Percentiles rank a stretch among this genome's conserved stretches.
phyloP scores from a whole-genome alignment of 2,888 invertebrate species.

The Exocentrus adspersus region DNA sequence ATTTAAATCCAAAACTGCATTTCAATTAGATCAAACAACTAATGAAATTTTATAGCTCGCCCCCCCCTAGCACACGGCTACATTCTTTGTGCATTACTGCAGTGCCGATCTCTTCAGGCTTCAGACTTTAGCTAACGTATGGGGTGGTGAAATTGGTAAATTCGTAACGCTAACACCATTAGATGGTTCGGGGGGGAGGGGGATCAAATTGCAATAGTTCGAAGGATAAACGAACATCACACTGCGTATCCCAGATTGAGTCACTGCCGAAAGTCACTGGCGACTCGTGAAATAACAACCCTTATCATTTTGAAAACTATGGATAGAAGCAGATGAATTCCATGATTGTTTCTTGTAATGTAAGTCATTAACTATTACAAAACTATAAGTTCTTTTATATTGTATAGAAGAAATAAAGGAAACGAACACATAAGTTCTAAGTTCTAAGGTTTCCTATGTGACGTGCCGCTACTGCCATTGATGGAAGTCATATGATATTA shows the following conservation, averaged over 20 bases:
- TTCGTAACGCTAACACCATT: constrained; percentile 66
- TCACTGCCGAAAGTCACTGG: constrained; percentile 46
- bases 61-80: constrained; percentile 44
- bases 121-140: constrained; percentile 57
- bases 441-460: background rate
- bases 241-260: constrained; percentile 65
- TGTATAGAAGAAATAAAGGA: no score
- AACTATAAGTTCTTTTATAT: no score
- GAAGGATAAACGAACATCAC: constrained; percentile 62
- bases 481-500: background rate
- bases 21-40: constrained; percentile 62
- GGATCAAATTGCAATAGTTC: constrained; percentile 62
- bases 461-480: background rate
- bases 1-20: constrained; percentile 55
- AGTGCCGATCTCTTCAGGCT: constrained; percentile 53
- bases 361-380: no score
- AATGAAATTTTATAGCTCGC: constrained; percentile 60
- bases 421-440: no score
- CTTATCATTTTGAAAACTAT: no score
- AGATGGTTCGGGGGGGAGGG: constrained; percentile 42
- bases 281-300: constrained; percentile 27
- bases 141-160: constrained; percentile 65
- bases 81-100: constrained; percentile 63
- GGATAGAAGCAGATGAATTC: no score
- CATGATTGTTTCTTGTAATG: no score